Conservation (phyloP, 1,140 invertebrate species). For the Bursaphelenchus mucronatus region DNA sequence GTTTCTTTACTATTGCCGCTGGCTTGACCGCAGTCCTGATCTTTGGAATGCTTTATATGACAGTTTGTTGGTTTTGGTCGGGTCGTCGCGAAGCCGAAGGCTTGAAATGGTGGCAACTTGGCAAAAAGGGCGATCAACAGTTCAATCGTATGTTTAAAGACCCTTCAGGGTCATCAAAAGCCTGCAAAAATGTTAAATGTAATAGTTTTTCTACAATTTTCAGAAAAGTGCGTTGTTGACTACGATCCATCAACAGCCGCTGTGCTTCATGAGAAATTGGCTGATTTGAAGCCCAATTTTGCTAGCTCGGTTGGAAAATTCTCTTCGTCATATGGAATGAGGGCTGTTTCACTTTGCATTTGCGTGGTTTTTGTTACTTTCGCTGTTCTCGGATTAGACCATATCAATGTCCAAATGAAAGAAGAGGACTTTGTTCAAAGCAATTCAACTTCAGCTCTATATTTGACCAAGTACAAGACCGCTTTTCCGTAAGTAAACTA, state of each 20-base stretch:
- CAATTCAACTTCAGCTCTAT: constrained; percentile 21
- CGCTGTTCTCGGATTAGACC: constrained; percentile 1
- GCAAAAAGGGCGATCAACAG: constrained; percentile 31
- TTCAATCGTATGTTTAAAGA: constrained; percentile 33
- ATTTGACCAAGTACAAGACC: constrained; percentile 21
- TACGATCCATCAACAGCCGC: constrained; percentile 32
- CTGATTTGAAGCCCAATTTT: constrained; percentile 37
- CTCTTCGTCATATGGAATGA: constrained; percentile 13
- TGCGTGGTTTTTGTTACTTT: constrained; percentile 22
- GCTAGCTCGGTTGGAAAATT: constrained; percentile 30
- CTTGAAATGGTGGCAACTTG: constrained; percentile 48
- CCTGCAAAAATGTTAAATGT: too few species aligned
- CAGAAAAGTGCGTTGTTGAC: constrained; percentile 39
- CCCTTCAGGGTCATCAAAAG: neutral
- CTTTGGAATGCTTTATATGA: constrained; percentile 37
- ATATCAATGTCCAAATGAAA: constrained; percentile 9
- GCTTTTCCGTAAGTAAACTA: constrained; percentile 15
- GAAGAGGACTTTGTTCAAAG: constrained; percentile 26
- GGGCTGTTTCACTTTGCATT: constrained; percentile 17
- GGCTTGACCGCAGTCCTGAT: constrained; percentile 30
- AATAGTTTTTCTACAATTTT: constrained; percentile 11
- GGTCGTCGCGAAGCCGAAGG: constrained; percentile 39
- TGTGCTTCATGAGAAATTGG: constrained; percentile 40
- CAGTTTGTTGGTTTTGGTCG: constrained; percentile 35
- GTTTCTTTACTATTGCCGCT: constrained; percentile 29